Conservation (phyloP, 37 sponge, comb jelly and placozoan genomes). For the Crambe crambe region DNA sequence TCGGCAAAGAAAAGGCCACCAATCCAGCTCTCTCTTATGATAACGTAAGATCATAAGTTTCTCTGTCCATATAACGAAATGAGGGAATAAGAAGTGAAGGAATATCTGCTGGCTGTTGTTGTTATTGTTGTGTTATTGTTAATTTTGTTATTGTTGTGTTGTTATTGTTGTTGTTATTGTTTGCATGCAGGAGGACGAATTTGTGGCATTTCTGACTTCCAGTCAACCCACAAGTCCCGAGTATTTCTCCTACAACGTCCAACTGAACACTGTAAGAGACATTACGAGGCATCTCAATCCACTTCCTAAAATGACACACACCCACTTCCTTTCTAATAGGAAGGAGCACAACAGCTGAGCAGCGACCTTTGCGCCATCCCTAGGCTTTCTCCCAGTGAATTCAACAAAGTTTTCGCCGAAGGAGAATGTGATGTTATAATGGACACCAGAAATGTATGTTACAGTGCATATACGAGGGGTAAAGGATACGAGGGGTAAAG, state of each 20-base stretch:
- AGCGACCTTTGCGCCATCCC: conserved; percentile 40
- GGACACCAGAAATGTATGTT: conserved; percentile 70
- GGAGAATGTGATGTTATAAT: conserved; percentile 33
- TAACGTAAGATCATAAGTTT: conserved; percentile 42
- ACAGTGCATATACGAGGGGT: too few species aligned
- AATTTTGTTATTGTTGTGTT: too few species aligned
- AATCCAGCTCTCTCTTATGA: conserved; percentile 79
- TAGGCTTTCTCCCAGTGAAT: conserved; percentile 24
- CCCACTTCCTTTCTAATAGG: too few species aligned
- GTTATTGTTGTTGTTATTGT: too few species aligned
- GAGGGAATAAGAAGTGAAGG: too few species aligned
- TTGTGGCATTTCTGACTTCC: conserved; percentile 71
- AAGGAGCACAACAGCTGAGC: conserved; percentile 45
- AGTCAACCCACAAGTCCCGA: conserved; percentile 64
- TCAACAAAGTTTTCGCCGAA: conserved; percentile 19
- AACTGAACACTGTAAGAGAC: conserved; percentile 21
- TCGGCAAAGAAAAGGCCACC: conserved; percentile 75
- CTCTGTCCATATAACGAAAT: too few species aligned
- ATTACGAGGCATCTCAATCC: too few species aligned
- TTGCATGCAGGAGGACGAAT: conserved; percentile 58
- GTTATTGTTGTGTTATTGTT: too few species aligned
- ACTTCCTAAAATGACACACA: too few species aligned
- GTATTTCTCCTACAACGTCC: conserved; percentile 68
- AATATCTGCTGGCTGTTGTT: too few species aligned
- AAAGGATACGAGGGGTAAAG: too few species aligned